Percentiles rank a stretch among this genome's conserved stretches.
These are phyloP conservation scores for Peucedramus taeniatus DNA, from an alignment of 2,113 vertebrate species.

Conservation along the genomic window DNA sequence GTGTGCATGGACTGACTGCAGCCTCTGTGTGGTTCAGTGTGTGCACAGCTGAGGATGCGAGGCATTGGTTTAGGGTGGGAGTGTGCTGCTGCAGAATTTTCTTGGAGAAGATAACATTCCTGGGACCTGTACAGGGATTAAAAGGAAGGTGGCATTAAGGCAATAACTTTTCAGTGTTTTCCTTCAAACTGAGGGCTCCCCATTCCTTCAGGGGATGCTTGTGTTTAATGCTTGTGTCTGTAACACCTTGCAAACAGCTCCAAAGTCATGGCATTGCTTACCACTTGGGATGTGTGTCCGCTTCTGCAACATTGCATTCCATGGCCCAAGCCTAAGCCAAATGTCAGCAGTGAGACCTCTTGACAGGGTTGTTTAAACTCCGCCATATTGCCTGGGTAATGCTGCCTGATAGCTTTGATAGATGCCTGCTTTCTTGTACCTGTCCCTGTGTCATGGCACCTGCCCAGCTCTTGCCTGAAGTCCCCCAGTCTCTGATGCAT, in stretches of 20 bases:
- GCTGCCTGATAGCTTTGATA: not conserved
- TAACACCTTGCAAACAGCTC: not conserved
- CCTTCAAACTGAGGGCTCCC: not conserved
- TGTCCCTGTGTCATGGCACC: accelerated
- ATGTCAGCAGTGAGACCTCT: not conserved
- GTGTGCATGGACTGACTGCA: accelerated
- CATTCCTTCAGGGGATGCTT: not conserved
- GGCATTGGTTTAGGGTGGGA: not conserved
- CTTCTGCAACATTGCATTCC: not conserved
- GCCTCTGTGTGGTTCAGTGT: accelerated
- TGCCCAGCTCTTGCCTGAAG: not conserved
- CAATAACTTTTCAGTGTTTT: not conserved
- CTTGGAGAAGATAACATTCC: not conserved
- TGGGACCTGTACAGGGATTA: not conserved
- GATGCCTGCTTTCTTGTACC: not conserved
- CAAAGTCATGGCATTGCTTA: not conserved
- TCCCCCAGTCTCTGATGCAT: not conserved
- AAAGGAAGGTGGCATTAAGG: not conserved
- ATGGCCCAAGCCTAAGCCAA: not conserved
- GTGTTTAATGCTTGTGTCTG: not conserved
- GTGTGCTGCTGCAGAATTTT: not conserved
- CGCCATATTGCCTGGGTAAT: not conserved
- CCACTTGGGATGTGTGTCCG: accelerated
- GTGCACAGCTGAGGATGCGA: not conserved
- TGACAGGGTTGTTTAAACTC: not conserved